phyloP scores from a whole-genome alignment of 2,888 invertebrate genomes.

The Synergus itoensis region DNA sequence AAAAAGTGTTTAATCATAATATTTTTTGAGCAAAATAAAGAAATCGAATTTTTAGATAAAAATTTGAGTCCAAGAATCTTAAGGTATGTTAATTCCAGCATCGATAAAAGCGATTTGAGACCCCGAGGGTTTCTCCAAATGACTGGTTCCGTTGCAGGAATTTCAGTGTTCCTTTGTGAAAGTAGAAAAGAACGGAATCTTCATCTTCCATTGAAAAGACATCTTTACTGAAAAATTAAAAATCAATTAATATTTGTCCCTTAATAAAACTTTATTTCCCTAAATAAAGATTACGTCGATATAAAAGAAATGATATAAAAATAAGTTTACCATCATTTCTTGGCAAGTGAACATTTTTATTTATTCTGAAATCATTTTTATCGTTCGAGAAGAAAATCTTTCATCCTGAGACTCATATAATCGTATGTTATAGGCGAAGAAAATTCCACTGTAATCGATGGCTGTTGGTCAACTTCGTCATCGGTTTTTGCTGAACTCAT shows the following conservation, averaged over 20 bases:
- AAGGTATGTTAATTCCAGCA: background rate
- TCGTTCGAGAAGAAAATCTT: background rate
- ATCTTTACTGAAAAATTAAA: background rate
- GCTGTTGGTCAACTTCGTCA: background rate
- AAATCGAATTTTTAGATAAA: too few relatives aligned
- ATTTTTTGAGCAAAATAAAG: too few relatives aligned
- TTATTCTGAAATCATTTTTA: background rate
- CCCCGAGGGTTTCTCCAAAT: background rate
- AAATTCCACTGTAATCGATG: background rate
- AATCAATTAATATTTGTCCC: too few relatives aligned
- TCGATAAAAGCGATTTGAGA: background rate
- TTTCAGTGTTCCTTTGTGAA: conserved; percentile 45
- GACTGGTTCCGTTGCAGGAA: conserved; percentile 43
- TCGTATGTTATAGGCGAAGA: background rate
- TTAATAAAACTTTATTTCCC: too few relatives aligned
- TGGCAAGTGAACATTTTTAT: background rate
- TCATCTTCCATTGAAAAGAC: background rate
- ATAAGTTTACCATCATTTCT: background rate
- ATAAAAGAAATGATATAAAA: background rate
- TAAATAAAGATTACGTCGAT: too few relatives aligned
- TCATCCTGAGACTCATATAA: background rate
- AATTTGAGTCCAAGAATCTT: background rate
- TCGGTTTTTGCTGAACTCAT: background rate
- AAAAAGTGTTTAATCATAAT: too few relatives aligned
- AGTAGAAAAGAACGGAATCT: background rate